Conservation (phyloP, 2,797 vertebrate genomes). For the Huso huso region DNA sequence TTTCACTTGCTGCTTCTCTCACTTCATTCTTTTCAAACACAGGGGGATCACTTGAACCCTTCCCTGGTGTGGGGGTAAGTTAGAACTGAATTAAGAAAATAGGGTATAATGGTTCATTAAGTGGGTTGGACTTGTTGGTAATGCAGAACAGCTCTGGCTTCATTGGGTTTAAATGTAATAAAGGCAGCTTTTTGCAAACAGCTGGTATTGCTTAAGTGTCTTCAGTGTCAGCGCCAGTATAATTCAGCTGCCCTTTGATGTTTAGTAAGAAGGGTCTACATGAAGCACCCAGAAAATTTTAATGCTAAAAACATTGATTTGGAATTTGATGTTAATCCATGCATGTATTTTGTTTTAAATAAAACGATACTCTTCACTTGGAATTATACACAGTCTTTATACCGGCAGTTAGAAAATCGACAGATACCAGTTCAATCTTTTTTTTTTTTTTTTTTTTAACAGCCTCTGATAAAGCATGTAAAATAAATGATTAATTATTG, state of each 20-base stretch:
- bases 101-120: constrained; percentile 11
- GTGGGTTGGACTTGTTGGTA: constrained; percentile 6
- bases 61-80: not conserved
- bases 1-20: constrained; percentile 1
- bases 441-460: no score
- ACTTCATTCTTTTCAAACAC: not conserved
- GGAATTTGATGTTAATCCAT: no score
- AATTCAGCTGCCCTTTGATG: constrained; percentile 3
- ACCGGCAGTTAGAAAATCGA: no score
- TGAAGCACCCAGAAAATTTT: not conserved
- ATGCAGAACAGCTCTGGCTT: constrained; percentile 7
- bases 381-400: no score
- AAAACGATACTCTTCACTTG: no score
- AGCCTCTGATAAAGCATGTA: no score
- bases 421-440: no score
- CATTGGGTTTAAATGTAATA: constrained; percentile 3
- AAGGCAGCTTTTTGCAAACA: constrained; percentile 8
- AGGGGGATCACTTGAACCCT: not conserved
- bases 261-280: not conserved
- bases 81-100: not conserved
- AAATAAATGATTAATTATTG: no score
- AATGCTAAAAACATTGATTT: no score
- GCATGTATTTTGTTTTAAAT: no score
- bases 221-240: constrained; percentile 4
- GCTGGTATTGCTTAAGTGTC: constrained; percentile 6